These are phyloP conservation scores for Paracanthobrama guichenoti DNA, from an alignment of 2,113 vertebrate genomes.

Conservation along the genomic window DNA sequence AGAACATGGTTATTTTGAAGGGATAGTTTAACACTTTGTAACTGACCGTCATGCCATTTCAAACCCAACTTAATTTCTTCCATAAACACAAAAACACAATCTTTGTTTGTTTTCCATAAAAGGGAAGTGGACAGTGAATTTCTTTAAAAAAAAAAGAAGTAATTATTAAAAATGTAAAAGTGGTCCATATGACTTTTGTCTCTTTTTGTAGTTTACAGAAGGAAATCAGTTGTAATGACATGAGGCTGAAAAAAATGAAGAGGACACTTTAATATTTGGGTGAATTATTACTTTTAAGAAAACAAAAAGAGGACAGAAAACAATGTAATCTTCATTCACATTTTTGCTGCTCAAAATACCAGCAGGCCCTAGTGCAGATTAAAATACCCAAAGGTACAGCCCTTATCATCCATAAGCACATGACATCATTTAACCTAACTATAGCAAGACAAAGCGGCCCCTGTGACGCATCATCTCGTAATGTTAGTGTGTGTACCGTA, in stretches of 20 bases:
- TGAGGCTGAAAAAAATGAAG: neutral
- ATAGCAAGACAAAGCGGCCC: neutral
- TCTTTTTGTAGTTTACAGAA: neutral
- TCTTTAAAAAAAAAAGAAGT: neutral
- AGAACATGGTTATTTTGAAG: too few relatives aligned
- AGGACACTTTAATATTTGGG: neutral
- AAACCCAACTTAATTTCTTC: neutral
- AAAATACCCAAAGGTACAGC: neutral
- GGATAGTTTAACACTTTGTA: too few relatives aligned
- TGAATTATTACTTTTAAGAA: neutral
- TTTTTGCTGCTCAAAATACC: neutral
- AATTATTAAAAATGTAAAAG: neutral
- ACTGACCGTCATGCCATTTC: neutral
- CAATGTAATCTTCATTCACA: constrained; percentile 1
- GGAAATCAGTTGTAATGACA: neutral
- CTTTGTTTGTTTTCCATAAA: neutral
- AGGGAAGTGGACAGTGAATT: neutral
- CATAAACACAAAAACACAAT: neutral
- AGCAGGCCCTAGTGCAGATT: neutral
- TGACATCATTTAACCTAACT: constrained; percentile 25
- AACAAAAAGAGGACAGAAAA: constrained; percentile 35
- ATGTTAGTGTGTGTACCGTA: neutral
- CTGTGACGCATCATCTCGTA: constrained; percentile 29
- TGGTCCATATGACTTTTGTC: neutral
- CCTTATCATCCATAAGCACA: constrained; percentile 21